These are phyloP conservation scores for Intellagama lesueurii DNA, from an alignment of 2,797 vertebrate genomes.

Conservation along the genomic window DNA sequence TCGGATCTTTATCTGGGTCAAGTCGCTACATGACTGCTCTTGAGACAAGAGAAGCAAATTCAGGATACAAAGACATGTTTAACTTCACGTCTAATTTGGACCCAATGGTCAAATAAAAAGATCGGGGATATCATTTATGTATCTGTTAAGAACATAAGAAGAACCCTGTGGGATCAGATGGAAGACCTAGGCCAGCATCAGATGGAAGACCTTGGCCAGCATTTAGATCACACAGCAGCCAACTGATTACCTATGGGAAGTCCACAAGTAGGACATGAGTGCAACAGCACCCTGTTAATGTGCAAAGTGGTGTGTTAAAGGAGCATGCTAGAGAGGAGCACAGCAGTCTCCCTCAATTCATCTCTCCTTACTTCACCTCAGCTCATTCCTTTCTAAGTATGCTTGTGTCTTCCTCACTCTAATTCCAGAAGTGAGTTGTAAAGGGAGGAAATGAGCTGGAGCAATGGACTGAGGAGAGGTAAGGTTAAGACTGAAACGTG, in stretches of 20 bases:
- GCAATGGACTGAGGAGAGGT: neutral
- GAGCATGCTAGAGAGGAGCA: neutral
- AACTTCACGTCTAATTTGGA: neutral
- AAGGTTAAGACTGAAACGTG: neutral
- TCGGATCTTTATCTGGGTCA: neutral
- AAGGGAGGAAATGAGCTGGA: neutral
- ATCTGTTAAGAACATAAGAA: neutral
- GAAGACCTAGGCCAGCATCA: neutral
- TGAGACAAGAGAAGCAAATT: neutral
- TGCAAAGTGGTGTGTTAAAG: neutral
- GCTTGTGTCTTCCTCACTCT: neutral
- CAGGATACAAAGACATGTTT: neutral
- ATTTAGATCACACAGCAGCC: neutral
- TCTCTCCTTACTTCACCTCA: neutral
- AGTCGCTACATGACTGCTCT: neutral
- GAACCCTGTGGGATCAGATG: neutral
- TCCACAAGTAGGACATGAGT: neutral
- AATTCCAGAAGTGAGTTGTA: neutral
- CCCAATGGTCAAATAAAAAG: neutral
- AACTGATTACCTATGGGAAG: neutral
- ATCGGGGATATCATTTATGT: neutral
- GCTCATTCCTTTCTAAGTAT: neutral
- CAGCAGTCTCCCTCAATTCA: neutral
- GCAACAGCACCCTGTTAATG: neutral
- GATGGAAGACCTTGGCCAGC: neutral